Conservation (phyloP, 2,113 vertebrate species). For the Myrmecophaga tridactyla region DNA sequence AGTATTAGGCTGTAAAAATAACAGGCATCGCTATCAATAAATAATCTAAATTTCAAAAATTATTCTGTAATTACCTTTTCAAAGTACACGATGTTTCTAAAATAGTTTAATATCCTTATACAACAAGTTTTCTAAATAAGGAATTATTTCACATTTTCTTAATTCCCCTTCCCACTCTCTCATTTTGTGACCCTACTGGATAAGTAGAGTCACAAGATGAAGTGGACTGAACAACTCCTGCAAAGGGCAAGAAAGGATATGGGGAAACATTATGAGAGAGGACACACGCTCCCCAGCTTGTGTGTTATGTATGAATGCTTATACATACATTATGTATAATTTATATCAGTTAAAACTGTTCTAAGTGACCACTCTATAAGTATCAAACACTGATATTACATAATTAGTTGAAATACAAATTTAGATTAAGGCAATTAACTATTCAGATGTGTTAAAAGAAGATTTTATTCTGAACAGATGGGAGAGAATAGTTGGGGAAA, state of each 20-base stretch:
- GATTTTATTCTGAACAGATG: constrained; percentile 3
- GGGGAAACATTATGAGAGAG: background rate
- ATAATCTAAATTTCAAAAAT: background rate
- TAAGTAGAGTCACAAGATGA: background rate
- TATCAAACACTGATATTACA: background rate
- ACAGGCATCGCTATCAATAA: background rate
- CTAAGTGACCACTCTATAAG: background rate
- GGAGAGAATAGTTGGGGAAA: background rate
- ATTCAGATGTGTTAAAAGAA: background rate
- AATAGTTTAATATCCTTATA: background rate
- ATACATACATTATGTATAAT: background rate
- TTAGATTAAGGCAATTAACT: constrained; percentile 3
- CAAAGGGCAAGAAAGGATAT: background rate
- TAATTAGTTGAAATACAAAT: background rate
- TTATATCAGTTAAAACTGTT: constrained; percentile 29
- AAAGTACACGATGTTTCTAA: constrained; percentile 4
- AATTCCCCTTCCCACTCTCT: background rate
- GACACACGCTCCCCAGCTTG: background rate
- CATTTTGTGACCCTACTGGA: background rate
- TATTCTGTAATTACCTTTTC: constrained; percentile 31
- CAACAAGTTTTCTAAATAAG: background rate
- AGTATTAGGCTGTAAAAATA: background rate
- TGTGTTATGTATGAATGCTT: background rate
- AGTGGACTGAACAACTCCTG: background rate
- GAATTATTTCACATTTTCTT: constrained; percentile 7